Evolutionary conservation across 2,888 invertebrate species (phyloP).

Genomic region (Stenichneumon culpator): DNA sequence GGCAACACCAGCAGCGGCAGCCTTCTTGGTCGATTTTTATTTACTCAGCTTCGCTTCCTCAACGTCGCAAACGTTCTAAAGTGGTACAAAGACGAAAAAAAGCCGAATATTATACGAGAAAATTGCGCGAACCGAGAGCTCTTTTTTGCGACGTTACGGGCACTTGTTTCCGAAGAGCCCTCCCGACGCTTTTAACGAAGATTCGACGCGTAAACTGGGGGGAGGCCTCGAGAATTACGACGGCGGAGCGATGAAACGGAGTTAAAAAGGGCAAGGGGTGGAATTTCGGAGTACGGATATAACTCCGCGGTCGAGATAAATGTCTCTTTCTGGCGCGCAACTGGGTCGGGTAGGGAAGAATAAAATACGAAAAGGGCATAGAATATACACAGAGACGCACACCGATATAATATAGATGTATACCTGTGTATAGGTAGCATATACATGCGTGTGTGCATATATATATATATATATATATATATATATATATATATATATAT

Average conservation of each 20-base stretch:
- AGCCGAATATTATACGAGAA: slow-evolving; percentile 26
- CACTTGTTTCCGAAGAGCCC: slow-evolving; percentile 12
- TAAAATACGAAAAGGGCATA: slow-evolving; percentile 28
- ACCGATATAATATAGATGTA: background rate
- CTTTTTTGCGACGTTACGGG: slow-evolving; percentile 37
- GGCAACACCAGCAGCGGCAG: background rate
- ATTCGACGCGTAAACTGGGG: slow-evolving; percentile 36
- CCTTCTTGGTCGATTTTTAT: slow-evolving; percentile 34
- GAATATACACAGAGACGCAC: background rate
- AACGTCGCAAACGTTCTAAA: slow-evolving; percentile 43
- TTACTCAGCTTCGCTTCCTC: slow-evolving; percentile 11
- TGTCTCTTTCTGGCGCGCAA: slow-evolving; percentile 32
- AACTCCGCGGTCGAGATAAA: slow-evolving; percentile 6
- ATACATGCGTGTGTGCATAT: background rate
- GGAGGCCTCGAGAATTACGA: slow-evolving; percentile 11
- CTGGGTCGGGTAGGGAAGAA: slow-evolving; percentile 20
- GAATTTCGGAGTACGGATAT: slow-evolving; percentile 6
- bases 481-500: background rate
- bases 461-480: background rate
- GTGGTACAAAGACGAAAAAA: slow-evolving; percentile 12
- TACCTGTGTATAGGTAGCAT: background rate
- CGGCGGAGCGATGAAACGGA: background rate
- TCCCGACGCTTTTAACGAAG: slow-evolving; percentile 39
- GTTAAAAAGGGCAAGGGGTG: slow-evolving; percentile 11
- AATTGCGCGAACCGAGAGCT: slow-evolving; percentile 46